phyloP scores from a whole-genome alignment of 2,113 vertebrate species.

The Psittacus erithacus region DNA sequence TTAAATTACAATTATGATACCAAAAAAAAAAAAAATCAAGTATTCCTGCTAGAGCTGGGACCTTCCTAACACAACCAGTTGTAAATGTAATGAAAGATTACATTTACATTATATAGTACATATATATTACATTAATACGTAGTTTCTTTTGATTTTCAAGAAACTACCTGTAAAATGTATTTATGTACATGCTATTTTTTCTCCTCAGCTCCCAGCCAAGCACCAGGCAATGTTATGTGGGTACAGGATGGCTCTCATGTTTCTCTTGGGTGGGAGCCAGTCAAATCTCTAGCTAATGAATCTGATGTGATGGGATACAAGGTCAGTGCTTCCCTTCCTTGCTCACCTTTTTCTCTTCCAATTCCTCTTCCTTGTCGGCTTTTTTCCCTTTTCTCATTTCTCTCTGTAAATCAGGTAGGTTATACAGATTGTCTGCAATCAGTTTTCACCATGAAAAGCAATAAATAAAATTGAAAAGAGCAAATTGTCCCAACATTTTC shows the following conservation, averaged over 20 bases:
- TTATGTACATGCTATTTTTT: background rate
- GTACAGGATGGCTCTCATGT: slow-evolving; percentile 93
- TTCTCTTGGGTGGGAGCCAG: slow-evolving; percentile 91
- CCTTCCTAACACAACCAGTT: background rate
- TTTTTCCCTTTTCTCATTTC: background rate
- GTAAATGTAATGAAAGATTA: background rate
- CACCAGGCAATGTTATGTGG: slow-evolving; percentile 90
- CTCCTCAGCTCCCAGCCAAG: slow-evolving; percentile 86
- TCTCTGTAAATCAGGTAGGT: background rate
- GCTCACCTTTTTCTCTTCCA: background rate
- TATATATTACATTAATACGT: background rate
- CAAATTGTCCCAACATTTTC: background rate
- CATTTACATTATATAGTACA: background rate
- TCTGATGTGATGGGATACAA: slow-evolving; percentile 95
- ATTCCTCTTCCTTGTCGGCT: background rate
- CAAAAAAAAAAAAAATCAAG: background rate
- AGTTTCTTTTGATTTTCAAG: background rate
- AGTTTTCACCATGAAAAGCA: background rate
- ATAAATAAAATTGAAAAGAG: background rate
- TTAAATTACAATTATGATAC: slow-evolving; percentile 30
- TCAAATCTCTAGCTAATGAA: slow-evolving; percentile 89
- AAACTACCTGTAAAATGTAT: background rate
- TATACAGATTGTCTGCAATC: background rate
- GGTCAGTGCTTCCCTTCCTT: slow-evolving; percentile 74
- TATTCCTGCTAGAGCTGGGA: background rate